Conservation (phyloP, 1,140 invertebrate species). For the Lutraria rhynchaena region DNA sequence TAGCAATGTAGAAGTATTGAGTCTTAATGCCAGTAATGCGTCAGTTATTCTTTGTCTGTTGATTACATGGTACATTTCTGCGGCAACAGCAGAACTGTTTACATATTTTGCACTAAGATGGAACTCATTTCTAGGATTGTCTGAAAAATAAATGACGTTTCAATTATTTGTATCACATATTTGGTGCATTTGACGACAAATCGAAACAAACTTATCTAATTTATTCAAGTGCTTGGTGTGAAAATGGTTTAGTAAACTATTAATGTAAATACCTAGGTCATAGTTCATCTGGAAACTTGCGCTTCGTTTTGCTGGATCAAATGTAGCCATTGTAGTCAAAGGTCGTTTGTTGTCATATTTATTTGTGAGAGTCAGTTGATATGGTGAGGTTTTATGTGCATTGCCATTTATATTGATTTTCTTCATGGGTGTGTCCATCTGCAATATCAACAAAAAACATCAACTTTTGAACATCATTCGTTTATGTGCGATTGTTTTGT, state of each 20-base stretch:
- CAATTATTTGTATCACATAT: neutral
- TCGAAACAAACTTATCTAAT: neutral
- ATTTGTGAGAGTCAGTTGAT: too few species aligned
- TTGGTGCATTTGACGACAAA: neutral
- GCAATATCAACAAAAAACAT: too few species aligned
- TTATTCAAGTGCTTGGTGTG: neutral
- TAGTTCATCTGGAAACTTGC: slow-evolving; percentile 59
- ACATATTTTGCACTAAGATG: slow-evolving; percentile 65
- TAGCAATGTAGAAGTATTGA: too few species aligned
- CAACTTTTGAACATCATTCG: too few species aligned
- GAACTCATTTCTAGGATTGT: slow-evolving; percentile 61
- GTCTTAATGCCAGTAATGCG: too few species aligned
- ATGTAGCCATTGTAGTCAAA: slow-evolving; percentile 45
- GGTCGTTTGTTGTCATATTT: too few species aligned
- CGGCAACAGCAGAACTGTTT: too few species aligned
- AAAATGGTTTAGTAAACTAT: too few species aligned
- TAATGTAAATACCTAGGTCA: too few species aligned
- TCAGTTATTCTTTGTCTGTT: too few species aligned
- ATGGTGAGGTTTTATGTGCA: too few species aligned
- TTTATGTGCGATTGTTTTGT: neutral
- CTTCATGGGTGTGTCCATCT: slow-evolving; percentile 62
- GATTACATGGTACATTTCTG: slow-evolving; percentile 66
- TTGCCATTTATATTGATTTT: too few species aligned
- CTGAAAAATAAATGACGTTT: slow-evolving; percentile 53
- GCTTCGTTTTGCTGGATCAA: slow-evolving; percentile 49